Conservation (phyloP, 2,888 invertebrate genomes). For the Tenthredo livida region DNA sequence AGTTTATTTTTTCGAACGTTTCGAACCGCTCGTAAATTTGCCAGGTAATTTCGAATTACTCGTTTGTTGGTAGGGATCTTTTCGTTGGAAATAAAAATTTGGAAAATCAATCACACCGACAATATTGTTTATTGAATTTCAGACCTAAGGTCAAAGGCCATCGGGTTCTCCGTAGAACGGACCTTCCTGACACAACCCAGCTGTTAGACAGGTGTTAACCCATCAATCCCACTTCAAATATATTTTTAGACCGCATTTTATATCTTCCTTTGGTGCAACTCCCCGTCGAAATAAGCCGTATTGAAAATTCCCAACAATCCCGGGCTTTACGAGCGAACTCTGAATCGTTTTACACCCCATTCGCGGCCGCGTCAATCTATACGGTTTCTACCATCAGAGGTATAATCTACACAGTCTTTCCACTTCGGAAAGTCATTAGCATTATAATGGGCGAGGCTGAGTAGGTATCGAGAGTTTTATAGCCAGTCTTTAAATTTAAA, state of each 20-base stretch:
- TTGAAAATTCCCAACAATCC: neutral
- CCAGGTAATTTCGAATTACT: neutral
- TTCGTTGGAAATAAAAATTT: neutral
- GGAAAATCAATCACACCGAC: neutral
- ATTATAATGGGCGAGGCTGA: neutral
- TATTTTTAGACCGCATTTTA: constrained; percentile 22
- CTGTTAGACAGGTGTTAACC: neutral
- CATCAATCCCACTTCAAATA: neutral
- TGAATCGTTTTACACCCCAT: neutral
- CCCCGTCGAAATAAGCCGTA: neutral
- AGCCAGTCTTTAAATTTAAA: neutral
- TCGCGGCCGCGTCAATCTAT: neutral
- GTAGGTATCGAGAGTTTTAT: neutral
- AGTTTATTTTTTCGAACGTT: constrained; percentile 25
- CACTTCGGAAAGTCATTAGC: neutral
- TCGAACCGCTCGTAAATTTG: neutral
- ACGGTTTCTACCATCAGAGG: constrained; percentile 22
- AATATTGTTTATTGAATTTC: constrained; percentile 11
- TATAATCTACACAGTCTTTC: neutral
- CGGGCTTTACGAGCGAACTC: neutral
- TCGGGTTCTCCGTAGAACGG: neutral
- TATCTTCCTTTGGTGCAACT: neutral
- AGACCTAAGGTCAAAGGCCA: constrained; percentile 3
- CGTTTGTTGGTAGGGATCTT: neutral
- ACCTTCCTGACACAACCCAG: neutral